These are phyloP conservation scores for Stegodyphus dumicola DNA, from an alignment of 1,140 invertebrate genomes.

Conservation along the genomic window DNA sequence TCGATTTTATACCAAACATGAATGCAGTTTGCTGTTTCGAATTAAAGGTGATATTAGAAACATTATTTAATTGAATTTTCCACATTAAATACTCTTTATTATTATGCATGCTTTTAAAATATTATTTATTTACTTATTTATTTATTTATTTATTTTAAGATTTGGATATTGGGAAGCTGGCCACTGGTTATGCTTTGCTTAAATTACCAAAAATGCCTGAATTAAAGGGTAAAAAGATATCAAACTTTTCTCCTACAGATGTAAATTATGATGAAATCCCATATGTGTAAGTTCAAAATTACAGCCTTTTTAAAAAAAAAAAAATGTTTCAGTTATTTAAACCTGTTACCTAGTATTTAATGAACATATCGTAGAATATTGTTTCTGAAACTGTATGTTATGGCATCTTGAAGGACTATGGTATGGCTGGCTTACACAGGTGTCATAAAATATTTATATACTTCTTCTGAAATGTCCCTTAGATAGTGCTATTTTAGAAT, in stretches of 20 bases:
- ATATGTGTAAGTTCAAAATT: slow-evolving; percentile 68
- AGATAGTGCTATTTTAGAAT: too few species aligned
- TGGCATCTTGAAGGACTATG: too few species aligned
- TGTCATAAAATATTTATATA: too few species aligned
- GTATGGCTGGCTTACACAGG: too few species aligned
- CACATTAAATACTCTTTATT: background rate
- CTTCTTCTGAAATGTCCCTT: too few species aligned
- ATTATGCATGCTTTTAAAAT: background rate
- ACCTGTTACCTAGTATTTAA: background rate
- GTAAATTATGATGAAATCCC: slow-evolving; percentile 82
- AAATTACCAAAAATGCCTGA: slow-evolving; percentile 96
- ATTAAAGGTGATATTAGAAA: slow-evolving; percentile 75
- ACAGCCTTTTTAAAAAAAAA: background rate
- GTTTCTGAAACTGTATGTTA: too few species aligned
- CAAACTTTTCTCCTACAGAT: slow-evolving; percentile 76
- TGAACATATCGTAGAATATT: too few species aligned
- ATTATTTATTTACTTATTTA: background rate
- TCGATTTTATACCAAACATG: slow-evolving; percentile 94
- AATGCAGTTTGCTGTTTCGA: slow-evolving; percentile 89
- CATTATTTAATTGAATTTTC: background rate
- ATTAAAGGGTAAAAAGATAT: slow-evolving; percentile 77
- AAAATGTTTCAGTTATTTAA: background rate
- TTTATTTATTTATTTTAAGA: slow-evolving; percentile 72
- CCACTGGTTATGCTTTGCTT: slow-evolving; percentile 87
- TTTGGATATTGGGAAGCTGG: slow-evolving; percentile 86